phyloP scores from a whole-genome alignment of 2,888 invertebrate genomes.

The Drosophila yooni region DNA sequence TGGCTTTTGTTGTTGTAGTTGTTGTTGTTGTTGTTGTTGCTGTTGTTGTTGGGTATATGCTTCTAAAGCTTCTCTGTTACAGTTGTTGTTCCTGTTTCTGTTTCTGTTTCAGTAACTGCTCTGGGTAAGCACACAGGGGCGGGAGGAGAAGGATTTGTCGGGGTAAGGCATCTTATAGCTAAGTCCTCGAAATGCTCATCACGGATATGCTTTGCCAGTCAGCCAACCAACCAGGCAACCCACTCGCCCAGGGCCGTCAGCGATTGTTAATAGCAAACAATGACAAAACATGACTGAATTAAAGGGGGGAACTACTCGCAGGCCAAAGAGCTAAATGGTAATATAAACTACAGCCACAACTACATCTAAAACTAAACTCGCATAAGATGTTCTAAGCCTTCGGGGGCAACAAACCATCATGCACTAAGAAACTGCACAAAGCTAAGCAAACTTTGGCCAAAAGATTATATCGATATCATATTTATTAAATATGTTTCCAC shows the following conservation, averaged over 20 bases:
- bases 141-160: neutral
- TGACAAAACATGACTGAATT: constrained; percentile 64
- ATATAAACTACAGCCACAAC: constrained; percentile 7
- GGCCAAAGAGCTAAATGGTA: constrained; percentile 15
- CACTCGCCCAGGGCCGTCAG: constrained; percentile 12
- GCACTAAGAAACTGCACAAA: neutral
- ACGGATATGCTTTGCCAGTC: constrained; percentile 46
- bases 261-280: constrained; percentile 58
- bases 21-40: constrained; percentile 25
- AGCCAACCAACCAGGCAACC: neutral
- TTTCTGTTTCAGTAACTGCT: constrained; percentile 12
- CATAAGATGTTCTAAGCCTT: neutral
- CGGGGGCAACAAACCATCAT: constrained; percentile 12
- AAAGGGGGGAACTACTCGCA: constrained; percentile 56
- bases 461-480: neutral
- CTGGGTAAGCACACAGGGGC: neutral
- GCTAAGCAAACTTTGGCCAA: constrained; percentile 2
- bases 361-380: constrained; percentile 8
- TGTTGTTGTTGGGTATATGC: constrained; percentile 46
- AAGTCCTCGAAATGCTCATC: constrained; percentile 67
- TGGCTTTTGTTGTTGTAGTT: constrained; percentile 41
- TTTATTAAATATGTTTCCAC: neutral
- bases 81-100: constrained; percentile 28
- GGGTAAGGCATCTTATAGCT: constrained; percentile 56
- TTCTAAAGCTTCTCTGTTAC: constrained; percentile 44